A percentile compares a stretch with the other conserved stretches of the same genome.
Evolutionary conservation across 2,797 vertebrate species (phyloP).

Genomic region (Lithobates pipiens): DNA sequence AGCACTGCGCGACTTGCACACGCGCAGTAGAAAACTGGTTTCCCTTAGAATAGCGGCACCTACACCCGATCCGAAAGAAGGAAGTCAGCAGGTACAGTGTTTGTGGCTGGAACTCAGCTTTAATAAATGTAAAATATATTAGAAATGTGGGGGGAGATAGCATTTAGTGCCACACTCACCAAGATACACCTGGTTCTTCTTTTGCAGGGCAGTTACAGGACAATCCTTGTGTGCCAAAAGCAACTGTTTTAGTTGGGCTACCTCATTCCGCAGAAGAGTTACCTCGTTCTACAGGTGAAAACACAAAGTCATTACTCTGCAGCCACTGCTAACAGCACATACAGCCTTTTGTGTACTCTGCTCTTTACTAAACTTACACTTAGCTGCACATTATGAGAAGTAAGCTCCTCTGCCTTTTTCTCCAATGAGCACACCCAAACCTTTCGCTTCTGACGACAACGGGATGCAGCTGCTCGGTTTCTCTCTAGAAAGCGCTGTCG

Average conservation of each 20-base stretch:
- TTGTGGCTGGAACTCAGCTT: no score
- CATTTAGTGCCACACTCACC: conserved; percentile 75
- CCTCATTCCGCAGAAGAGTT: conserved; percentile 93
- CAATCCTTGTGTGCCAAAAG: conserved; percentile 98
- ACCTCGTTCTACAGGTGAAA: conserved; percentile 89
- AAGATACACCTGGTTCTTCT: conserved; percentile 90
- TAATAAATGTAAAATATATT: no score
- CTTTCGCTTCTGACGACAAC: conserved; percentile 96
- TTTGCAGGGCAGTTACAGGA: conserved; percentile 95
- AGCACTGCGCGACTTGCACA: no score
- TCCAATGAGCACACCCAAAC: conserved; percentile 94
- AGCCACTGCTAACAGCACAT: not conserved
- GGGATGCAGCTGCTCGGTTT: conserved; percentile 93
- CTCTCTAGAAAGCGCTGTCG: conserved; percentile 95
- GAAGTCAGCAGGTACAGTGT: no score
- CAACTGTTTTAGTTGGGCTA: conserved; percentile 97
- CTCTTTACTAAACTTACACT: conserved; percentile 80
- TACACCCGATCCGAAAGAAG: no score
- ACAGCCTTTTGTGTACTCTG: not conserved
- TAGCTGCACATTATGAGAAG: conserved; percentile 91
- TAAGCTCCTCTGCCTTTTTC: conserved; percentile 97
- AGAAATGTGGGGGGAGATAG: no score
- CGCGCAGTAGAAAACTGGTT: no score
- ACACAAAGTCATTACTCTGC: conserved; percentile 52
- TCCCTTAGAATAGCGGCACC: no score